Evolutionary conservation across 1,140 invertebrate genomes (phyloP).

Genomic region (Ceratosolen solmsi): DNA sequence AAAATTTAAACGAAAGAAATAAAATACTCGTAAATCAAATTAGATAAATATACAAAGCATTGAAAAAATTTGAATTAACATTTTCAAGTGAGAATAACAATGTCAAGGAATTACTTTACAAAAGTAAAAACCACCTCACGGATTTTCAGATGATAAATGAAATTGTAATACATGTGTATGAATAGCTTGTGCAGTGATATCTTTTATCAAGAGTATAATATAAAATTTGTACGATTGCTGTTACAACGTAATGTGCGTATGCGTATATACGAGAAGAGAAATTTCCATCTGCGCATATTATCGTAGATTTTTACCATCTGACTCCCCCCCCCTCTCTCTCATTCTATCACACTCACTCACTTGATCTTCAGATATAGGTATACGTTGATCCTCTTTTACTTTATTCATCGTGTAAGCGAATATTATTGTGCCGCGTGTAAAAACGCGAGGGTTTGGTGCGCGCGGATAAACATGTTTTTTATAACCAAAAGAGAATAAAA

Average conservation of each 20-base stretch:
- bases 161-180: constrained; percentile 1
- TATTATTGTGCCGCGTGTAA: constrained; percentile 30
- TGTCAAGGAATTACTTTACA: neutral
- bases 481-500: constrained; percentile 13
- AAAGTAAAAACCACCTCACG: neutral
- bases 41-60: neutral
- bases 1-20: too few relatives aligned
- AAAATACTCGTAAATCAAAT: too few relatives aligned
- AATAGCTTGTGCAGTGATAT: neutral
- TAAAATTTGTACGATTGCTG: constrained; percentile 32
- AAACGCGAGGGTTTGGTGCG: constrained; percentile 14
- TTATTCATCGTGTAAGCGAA: constrained; percentile 11
- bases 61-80: neutral
- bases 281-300: constrained; percentile 9
- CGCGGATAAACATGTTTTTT: constrained; percentile 25
- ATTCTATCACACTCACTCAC: neutral
- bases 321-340: too few relatives aligned
- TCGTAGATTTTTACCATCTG: constrained; percentile 5
- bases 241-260: constrained; percentile 1
- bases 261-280: neutral
- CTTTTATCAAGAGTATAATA: constrained; percentile 1
- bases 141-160: neutral
- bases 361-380: neutral
- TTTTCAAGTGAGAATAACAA: neutral
- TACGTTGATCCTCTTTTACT: constrained; percentile 3